These are phyloP conservation scores for Tetheella fluctuosa DNA, from an alignment of 2,888 invertebrate species.

Conservation along the genomic window DNA sequence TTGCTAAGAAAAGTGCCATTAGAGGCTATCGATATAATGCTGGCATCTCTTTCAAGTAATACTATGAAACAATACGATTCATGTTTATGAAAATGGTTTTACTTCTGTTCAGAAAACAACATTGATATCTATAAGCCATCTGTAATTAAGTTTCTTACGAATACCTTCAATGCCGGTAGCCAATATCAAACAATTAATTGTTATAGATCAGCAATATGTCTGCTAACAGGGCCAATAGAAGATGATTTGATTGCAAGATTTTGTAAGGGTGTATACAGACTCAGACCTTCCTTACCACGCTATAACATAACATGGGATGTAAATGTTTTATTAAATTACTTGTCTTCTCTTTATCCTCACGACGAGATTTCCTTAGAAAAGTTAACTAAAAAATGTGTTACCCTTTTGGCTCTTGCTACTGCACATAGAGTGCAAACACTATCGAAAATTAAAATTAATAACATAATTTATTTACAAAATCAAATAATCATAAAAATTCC, in stretches of 20 bases:
- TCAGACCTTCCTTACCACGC: too few relatives aligned
- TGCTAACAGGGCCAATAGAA: too few relatives aligned
- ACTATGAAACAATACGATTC: slow-evolving; percentile 24
- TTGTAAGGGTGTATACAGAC: too few relatives aligned
- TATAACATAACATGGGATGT: slow-evolving; percentile 23
- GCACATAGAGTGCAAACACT: background rate
- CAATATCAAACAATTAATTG: too few relatives aligned
- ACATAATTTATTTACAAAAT: background rate
- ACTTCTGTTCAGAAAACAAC: slow-evolving; percentile 17
- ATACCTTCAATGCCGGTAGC: too few relatives aligned
- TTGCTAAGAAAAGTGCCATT: slow-evolving; percentile 14
- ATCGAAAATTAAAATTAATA: background rate
- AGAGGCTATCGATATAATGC: slow-evolving; percentile 21
- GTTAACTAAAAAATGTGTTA: background rate
- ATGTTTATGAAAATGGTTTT: slow-evolving; percentile 19
- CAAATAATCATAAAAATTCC: background rate
- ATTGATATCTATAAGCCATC: slow-evolving; percentile 12
- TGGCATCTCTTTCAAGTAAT: slow-evolving; percentile 23
- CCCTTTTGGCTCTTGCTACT: background rate
- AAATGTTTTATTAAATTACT: slow-evolving; percentile 13
- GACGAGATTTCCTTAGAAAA: background rate
- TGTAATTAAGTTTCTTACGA: too few relatives aligned
- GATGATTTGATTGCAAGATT: too few relatives aligned
- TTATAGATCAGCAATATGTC: too few relatives aligned
- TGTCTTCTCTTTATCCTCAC: background rate